phyloP scores from a whole-genome alignment of 2,888 invertebrate genomes.

The Rutpela maculata region DNA sequence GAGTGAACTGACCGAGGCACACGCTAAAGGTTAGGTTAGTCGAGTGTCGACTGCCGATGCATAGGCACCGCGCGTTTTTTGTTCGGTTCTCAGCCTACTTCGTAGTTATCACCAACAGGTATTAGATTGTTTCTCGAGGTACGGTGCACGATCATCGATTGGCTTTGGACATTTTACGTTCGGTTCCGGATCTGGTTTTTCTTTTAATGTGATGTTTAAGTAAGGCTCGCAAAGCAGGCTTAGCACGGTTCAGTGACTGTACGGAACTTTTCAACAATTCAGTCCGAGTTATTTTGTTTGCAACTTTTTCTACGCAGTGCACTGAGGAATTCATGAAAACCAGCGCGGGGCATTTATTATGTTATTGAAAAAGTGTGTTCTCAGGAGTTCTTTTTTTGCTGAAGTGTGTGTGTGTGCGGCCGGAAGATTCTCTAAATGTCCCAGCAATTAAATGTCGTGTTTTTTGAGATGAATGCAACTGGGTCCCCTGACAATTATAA shows the following conservation, averaged over 20 bases:
- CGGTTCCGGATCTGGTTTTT: slow-evolving; percentile 35
- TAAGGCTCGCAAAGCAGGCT: slow-evolving; percentile 35
- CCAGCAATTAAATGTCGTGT: slow-evolving; percentile 39
- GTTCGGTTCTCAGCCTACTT: slow-evolving; percentile 49
- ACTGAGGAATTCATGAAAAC: slow-evolving; percentile 23
- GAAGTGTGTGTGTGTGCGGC: slow-evolving; percentile 41
- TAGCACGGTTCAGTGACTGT: slow-evolving; percentile 50
- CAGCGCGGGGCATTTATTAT: slow-evolving; percentile 6
- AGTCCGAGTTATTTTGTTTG: slow-evolving; percentile 43
- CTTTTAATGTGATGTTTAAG: slow-evolving; percentile 18
- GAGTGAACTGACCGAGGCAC: slow-evolving; percentile 69
- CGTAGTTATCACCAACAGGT: slow-evolving; percentile 40
- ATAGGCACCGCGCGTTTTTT: slow-evolving; percentile 40
- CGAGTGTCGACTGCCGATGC: slow-evolving; percentile 63
- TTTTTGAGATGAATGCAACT: slow-evolving; percentile 46
- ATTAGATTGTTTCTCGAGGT: slow-evolving; percentile 41
- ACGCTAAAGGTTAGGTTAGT: slow-evolving; percentile 69
- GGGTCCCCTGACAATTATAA: slow-evolving; percentile 48
- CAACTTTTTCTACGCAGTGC: slow-evolving; percentile 35
- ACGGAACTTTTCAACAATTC: slow-evolving; percentile 49
- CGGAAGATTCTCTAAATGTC: slow-evolving; percentile 40
- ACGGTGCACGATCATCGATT: slow-evolving; percentile 30
- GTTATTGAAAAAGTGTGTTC: slow-evolving; percentile 33
- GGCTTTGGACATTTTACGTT: slow-evolving; percentile 21
- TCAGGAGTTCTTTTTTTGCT: slow-evolving; percentile 30